A percentile compares a stretch with the other conserved stretches of the same genome.
Evolutionary conservation across 2,888 invertebrate species (phyloP).

Genomic region (Trissoscelio sp.): DNA sequence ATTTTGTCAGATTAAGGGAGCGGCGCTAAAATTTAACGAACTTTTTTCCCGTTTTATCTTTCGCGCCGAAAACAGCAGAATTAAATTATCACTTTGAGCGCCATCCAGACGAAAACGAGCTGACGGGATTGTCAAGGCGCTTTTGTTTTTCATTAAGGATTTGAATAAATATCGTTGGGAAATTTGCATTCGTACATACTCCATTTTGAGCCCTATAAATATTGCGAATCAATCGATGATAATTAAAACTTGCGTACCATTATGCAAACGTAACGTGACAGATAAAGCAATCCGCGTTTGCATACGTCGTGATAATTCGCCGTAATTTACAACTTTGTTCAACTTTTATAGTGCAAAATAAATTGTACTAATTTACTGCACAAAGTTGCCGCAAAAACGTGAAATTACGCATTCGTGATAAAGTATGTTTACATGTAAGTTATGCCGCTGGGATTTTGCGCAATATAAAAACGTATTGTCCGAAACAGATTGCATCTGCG

Average conservation of each 20-base stretch:
- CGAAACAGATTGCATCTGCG: slow-evolving; percentile 59
- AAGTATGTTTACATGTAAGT: slow-evolving; percentile 56
- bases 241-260: slow-evolving; percentile 3
- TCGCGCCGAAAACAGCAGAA: slow-evolving; percentile 39
- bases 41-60: slow-evolving; percentile 26
- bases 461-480: slow-evolving; percentile 61
- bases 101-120: neutral
- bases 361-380: slow-evolving; percentile 57
- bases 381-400: slow-evolving; percentile 52
- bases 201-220: neutral
- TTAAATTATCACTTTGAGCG: slow-evolving; percentile 34
- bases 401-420: slow-evolving; percentile 56
- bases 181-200: neutral
- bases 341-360: slow-evolving; percentile 47
- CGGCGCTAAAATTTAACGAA: slow-evolving; percentile 35
- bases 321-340: slow-evolving; percentile 45
- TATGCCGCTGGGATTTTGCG: slow-evolving; percentile 42
- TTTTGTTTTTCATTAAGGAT: slow-evolving; percentile 17
- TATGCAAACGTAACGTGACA: slow-evolving; percentile 4
- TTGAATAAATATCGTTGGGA: slow-evolving; percentile 10
- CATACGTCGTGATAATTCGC: slow-evolving; percentile 41
- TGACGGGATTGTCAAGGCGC: slow-evolving; percentile 7
- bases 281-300: slow-evolving; percentile 26
- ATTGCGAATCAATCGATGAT: neutral
- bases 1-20: slow-evolving; percentile 65